Conservation (phyloP, 2,113 vertebrate species). For the Mustela lutreola region DNA sequence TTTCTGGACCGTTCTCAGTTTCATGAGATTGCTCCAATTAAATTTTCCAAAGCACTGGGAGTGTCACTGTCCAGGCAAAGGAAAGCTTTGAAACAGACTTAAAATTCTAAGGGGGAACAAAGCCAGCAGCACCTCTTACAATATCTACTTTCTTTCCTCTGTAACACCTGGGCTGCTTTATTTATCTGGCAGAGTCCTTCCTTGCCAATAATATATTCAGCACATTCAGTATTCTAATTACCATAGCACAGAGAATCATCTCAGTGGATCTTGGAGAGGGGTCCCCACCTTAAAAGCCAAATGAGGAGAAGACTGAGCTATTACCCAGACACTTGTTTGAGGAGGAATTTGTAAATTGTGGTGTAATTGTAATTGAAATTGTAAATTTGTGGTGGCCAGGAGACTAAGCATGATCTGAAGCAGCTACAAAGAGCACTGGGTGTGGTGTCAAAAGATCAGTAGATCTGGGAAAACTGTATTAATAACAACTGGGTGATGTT, state of each 20-base stretch:
- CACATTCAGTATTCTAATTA: slow-evolving; percentile 46
- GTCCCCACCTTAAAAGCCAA: not conserved
- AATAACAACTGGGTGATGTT: not conserved
- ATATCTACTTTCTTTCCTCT: not conserved
- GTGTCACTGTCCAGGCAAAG: not conserved
- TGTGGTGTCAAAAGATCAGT: not conserved
- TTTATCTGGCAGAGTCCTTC: slow-evolving; percentile 21
- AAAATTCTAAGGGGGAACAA: not conserved
- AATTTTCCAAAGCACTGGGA: slow-evolving; percentile 12
- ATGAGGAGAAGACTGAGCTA: not conserved
- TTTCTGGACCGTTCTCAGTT: not conserved
- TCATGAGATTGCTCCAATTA: slow-evolving; percentile 27
- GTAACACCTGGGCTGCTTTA: slow-evolving; percentile 55
- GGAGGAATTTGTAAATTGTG: not conserved
- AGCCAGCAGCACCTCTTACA: not conserved
- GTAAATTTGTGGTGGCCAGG: not conserved
- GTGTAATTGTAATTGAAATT: not conserved
- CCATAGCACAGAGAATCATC: not conserved
- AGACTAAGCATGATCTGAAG: not conserved
- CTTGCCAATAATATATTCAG: slow-evolving; percentile 15
- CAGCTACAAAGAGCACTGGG: not conserved
- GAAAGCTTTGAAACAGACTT: not conserved
- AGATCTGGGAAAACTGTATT: not conserved
- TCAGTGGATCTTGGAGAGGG: not conserved
- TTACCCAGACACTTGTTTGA: not conserved